Evolutionary conservation across 2,797 vertebrate species (phyloP).

Genomic region (Orientallactaga sibirica): DNA sequence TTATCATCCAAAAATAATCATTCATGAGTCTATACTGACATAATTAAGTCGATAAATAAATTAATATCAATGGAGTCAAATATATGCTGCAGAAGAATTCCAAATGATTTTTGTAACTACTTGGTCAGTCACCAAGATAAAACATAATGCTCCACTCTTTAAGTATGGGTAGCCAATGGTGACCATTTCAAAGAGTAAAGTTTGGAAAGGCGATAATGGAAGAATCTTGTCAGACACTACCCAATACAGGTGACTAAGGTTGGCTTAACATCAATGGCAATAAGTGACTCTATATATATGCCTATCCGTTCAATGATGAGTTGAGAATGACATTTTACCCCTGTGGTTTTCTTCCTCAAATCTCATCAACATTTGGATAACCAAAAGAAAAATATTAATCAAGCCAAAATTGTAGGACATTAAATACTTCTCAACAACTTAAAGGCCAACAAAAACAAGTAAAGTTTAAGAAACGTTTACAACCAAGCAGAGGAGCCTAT

Average conservation of each 20-base stretch:
- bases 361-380: not conserved
- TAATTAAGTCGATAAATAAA: not conserved
- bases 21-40: not conserved
- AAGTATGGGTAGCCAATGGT: not conserved
- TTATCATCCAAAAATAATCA: not conserved
- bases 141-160: not conserved
- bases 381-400: slow-evolving; percentile 34
- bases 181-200: not conserved
- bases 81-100: not conserved
- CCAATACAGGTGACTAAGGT: not conserved
- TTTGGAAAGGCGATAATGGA: not conserved
- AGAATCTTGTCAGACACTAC: not conserved
- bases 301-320: too few relatives aligned
- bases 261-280: not conserved
- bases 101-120: not conserved
- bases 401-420: slow-evolving; percentile 3
- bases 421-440: slow-evolving; percentile 38
- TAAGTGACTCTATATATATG: not conserved
- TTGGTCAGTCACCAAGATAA: not conserved
- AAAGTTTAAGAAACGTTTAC: slow-evolving; percentile 39
- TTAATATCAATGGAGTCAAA: not conserved
- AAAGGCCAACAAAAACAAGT: slow-evolving; percentile 57
- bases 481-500: not conserved
- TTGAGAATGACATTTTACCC: not conserved
- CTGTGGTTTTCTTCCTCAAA: slow-evolving; percentile 4